Evolutionary conservation across 2,797 vertebrate species (phyloP), one percentile per base, ranked within the genome.

Genomic region (Enteromius fasciolatus): DNA sequence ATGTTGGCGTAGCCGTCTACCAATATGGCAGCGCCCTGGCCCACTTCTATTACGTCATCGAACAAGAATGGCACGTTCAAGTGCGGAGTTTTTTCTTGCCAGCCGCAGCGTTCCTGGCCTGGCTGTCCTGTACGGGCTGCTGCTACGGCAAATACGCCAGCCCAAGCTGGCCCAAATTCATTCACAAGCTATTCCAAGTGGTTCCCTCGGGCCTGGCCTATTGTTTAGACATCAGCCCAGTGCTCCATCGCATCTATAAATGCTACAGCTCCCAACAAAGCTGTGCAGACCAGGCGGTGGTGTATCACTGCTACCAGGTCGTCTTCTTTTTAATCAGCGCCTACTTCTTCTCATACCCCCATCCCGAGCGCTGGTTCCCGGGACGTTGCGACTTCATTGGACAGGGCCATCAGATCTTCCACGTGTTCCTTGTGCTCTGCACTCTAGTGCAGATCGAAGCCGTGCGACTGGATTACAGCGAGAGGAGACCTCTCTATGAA

Each of bases 391-490:
- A 99, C 86, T 94, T 98, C 85, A 93, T 99, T 0, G 97, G 97
- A 67, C 98, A 99, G 91, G 96, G 98, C 89, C 98, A 99, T 89
- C 98, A 99, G 92, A 94, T 99, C 82, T 99, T 99, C 75, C 98
- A 99, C 0, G 92, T 97, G 80, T 96, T 96, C 76, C 92, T 99
- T 90, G 95, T 97, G 48, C 92, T 97, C 63, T 97, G 97, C 93
- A 98, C 97, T 0, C 90, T 99, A 89, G 94, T 93, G 52, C 98
- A 99, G 95, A 92, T 99, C 3, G 97, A 99, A 89, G 98, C 96
- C 0, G 94, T 99, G 91, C 94, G 95, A 3, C 90, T 96, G 83
- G 98, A 99, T 93, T 99, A 97, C 0, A 90, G 91, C 14, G 91
- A 92, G 89, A 93, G 97, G 86, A 91, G 94, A 3, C 84, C 92